Conservation (phyloP, 2,113 vertebrate genomes). For the Mirounga angustirostris region DNA sequence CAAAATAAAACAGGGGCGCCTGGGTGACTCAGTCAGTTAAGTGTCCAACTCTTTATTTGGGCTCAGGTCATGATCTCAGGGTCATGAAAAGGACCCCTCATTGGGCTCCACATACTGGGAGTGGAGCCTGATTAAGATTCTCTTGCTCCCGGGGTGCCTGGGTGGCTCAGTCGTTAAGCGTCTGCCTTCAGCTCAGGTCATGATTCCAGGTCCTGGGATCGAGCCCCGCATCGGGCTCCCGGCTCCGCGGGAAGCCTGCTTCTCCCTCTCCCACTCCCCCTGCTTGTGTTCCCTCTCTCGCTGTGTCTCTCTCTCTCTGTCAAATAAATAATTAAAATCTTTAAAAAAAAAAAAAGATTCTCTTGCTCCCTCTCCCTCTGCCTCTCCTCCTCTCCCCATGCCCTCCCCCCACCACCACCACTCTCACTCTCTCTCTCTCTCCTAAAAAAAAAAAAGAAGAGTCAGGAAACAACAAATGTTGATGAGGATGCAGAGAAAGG, state of each 20-base stretch:
- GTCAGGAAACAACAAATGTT: neutral
- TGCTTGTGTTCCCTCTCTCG: too few species aligned
- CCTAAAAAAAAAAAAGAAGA: neutral
- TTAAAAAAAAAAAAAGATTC: neutral
- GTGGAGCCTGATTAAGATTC: neutral
- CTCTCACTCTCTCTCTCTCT: neutral
- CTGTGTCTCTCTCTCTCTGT: too few species aligned
- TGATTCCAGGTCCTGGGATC: too few species aligned
- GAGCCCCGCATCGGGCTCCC: too few species aligned
- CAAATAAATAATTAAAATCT: too few species aligned
- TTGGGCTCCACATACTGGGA: neutral
- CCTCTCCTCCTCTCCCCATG: too few species aligned
- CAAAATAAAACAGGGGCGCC: neutral
- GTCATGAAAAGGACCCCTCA: neutral
- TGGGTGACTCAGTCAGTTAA: neutral
- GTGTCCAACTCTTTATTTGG: neutral
- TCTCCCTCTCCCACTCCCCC: too few species aligned
- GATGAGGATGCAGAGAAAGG: neutral
- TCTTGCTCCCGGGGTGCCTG: too few species aligned
- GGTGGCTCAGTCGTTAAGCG: too few species aligned
- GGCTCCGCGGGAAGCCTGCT: too few species aligned
- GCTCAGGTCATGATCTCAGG: neutral
- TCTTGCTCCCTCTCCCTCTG: neutral
- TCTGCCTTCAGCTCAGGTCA: too few species aligned
- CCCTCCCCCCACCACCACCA: too few species aligned